A percentile compares a stretch with the other conserved stretches of the same genome.
phyloP scores from a whole-genome alignment of 2,888 invertebrate genomes.

The Aleiodes alternator region DNA sequence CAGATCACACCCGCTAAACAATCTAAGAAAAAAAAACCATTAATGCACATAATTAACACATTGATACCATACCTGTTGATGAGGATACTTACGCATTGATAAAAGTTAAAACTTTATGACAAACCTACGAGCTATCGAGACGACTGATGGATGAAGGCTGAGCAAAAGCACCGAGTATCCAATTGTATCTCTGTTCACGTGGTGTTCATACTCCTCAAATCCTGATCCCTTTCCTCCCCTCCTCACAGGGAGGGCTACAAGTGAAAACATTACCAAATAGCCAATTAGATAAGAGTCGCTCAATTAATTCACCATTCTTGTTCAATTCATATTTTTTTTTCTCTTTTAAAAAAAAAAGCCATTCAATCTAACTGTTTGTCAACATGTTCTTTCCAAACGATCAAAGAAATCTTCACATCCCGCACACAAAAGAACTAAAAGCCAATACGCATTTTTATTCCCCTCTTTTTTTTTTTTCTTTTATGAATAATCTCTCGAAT shows the following conservation, averaged over 20 bases:
- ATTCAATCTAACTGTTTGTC: conserved; percentile 1
- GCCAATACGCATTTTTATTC: conserved; percentile 8
- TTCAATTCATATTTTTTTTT: conserved; percentile 46
- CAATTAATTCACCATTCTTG: conserved; percentile 48
- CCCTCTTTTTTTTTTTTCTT: background rate
- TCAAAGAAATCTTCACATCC: conserved; percentile 25
- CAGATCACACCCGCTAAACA: background rate
- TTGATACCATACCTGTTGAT: conserved; percentile 29
- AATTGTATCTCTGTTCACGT: background rate
- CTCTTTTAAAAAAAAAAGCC: background rate
- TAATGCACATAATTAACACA: conserved; percentile 8
- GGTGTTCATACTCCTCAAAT: conserved; percentile 43
- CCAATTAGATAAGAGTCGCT: conserved; percentile 70
- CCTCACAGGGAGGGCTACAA: conserved; percentile 75
- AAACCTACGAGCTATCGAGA: conserved; percentile 10
- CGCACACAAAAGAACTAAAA: background rate
- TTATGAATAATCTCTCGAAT: background rate
- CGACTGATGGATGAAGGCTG: conserved; percentile 8
- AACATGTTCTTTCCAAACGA: conserved; percentile 2
- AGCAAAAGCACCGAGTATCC: conserved; percentile 13
- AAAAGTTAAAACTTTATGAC: conserved; percentile 1
- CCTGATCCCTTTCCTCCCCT: conserved; percentile 69
- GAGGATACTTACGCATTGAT: conserved; percentile 19
- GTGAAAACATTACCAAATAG: conserved; percentile 75
- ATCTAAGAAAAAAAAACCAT: background rate